phyloP scores from a whole-genome alignment of 2,888 invertebrate genomes.

The Aporophyla lueneburgensis region DNA sequence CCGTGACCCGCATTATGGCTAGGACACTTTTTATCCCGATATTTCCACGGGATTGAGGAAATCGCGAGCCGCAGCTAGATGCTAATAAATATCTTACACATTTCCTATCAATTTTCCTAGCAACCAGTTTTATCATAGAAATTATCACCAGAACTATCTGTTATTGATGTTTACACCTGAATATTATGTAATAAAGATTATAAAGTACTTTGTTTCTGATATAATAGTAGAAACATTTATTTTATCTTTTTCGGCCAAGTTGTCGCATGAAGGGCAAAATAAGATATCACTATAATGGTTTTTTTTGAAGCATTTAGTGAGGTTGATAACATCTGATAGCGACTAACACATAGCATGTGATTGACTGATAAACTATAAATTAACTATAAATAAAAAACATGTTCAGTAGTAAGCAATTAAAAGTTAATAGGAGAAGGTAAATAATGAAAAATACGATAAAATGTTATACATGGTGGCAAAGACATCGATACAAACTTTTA shows the following conservation, averaged over 20 bases:
- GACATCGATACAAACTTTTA: too few species aligned
- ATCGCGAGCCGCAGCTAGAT: not conserved
- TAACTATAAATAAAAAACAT: too few species aligned
- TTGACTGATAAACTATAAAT: not conserved
- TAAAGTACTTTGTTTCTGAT: conserved; percentile 19
- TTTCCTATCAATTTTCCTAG: not conserved
- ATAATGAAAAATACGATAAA: not conserved
- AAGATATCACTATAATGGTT: not conserved
- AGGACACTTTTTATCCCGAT: too few species aligned
- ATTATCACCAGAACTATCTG: conserved; percentile 16
- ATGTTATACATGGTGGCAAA: too few species aligned
- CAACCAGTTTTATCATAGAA: conserved; percentile 21
- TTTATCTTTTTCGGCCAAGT: conserved; percentile 20
- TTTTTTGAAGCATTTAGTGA: not conserved
- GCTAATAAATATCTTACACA: not conserved
- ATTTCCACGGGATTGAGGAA: too few species aligned
- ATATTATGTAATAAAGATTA: conserved; percentile 10
- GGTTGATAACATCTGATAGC: not conserved
- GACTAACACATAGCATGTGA: not conserved
- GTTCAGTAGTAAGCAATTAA: not conserved
- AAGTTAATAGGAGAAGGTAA: conserved; percentile 1
- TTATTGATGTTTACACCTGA: not conserved
- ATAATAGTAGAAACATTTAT: conserved; percentile 9
- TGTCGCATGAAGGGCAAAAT: not conserved
- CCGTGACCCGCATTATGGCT: too few species aligned